Base-by-base conservation (phyloP, 2,888 invertebrate genomes). In the Adineta ricciae region DNA sequence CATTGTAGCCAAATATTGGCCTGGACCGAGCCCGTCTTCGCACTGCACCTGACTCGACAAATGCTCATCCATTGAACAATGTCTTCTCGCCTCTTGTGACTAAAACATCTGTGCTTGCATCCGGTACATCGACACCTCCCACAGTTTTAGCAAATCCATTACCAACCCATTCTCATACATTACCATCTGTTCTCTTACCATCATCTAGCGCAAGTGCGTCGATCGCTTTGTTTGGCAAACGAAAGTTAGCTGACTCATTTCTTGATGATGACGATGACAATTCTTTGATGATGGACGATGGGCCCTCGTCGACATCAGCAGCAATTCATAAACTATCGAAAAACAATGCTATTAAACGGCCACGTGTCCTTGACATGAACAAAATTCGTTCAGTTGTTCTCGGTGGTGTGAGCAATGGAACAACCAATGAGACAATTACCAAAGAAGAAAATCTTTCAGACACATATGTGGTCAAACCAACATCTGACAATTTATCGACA, bases 361-460 rank as follows among this genome's bases (percentile, higher is more conserved):
- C 78, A 41, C 78, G 78, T 78, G 41, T 78, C 24, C 78, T 78
- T 9, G 78, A 78, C 41, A 78, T 78, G 78, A 78, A 78, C 41
- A 78, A 78, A 38, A 41, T 78, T 41, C 78, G 78, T 14, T 41
- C 78, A 41, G 41, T 41, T 78, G 78, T 78, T 11, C 78, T 78
- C n/a, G 78, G 78, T 24, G 41, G 73, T 5, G 73, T 24, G 9
- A 36, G 32, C 2, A 9, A 16, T 4, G 32, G 36, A 32, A 16
- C 2, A 72, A 41, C 24, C 41, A 78, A 41, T 78, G 78, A 78
- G n/a, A 24, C 9, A 36, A 1, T 7, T 24, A n/a, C 41, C 14
- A 78, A 38, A 41, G 41, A 38, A 41, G 41, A 41, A 38, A 78
- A 21, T 41, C 9, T 78, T n/a, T 41, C 41, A 24, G 41, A 78